Conservation (phyloP, 2,888 invertebrate species). For the Trisateles emortualis region DNA sequence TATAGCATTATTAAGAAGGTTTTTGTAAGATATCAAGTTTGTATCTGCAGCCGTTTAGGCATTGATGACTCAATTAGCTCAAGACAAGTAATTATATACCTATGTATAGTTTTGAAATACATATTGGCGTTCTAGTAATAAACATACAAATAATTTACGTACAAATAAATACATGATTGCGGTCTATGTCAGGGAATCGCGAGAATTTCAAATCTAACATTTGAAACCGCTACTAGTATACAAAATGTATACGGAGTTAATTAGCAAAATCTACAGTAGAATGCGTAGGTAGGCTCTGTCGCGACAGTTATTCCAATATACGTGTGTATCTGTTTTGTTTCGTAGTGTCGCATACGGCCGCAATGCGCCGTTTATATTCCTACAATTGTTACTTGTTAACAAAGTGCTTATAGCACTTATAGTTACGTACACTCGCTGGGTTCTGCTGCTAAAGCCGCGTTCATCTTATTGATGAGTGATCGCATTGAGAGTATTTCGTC, state of each 20-base stretch:
- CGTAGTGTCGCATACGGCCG: constrained; percentile 55
- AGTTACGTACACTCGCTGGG: too few species aligned
- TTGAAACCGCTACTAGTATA: constrained; percentile 16
- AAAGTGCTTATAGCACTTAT: too few species aligned
- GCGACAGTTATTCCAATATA: constrained; percentile 18
- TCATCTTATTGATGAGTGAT: too few species aligned
- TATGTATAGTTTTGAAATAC: too few species aligned
- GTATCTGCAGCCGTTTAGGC: too few species aligned
- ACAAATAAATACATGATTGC: not conserved
- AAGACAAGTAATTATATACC: too few species aligned
- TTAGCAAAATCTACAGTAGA: constrained; percentile 25
- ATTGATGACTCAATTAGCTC: too few species aligned
- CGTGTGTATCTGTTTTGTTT: constrained; percentile 35
- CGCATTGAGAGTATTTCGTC: too few species aligned
- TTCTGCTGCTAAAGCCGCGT: too few species aligned
- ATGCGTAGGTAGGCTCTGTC: constrained; percentile 3
- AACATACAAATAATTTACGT: not conserved
- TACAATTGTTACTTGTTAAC: constrained; percentile 33
- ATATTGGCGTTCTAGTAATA: too few species aligned
- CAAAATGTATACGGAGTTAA: constrained; percentile 24
- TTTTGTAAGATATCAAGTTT: too few species aligned
- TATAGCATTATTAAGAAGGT: too few species aligned
- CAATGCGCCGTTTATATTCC: constrained; percentile 63
- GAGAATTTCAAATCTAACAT: constrained; percentile 12
- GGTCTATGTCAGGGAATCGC: not conserved